Evolutionary conservation across 2,888 invertebrate species (phyloP).

Genomic region (Biston betularia): DNA sequence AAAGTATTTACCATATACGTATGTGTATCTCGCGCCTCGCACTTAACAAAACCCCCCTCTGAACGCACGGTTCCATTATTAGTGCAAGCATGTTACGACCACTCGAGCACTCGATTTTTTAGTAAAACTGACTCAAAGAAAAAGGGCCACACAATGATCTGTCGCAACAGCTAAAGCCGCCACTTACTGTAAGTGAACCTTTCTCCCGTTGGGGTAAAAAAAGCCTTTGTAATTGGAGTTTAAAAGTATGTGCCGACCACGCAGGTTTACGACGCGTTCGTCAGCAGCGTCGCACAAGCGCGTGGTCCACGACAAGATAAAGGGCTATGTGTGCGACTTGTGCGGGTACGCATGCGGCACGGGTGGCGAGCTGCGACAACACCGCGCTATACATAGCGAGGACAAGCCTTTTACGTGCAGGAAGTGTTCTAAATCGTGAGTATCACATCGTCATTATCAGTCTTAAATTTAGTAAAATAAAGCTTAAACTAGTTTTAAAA

Average conservation of each 20-base stretch:
- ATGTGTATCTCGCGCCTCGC: too few relatives aligned
- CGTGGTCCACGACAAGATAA: slow-evolving; percentile 85
- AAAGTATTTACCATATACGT: too few relatives aligned
- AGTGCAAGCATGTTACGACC: too few relatives aligned
- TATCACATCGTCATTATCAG: not conserved
- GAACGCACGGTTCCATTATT: too few relatives aligned
- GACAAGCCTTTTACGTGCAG: slow-evolving; percentile 83
- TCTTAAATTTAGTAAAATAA: not conserved
- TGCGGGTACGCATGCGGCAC: slow-evolving; percentile 87
- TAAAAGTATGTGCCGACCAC: not conserved
- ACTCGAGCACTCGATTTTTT: too few relatives aligned
- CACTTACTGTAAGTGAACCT: too few relatives aligned
- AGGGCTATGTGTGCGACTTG: slow-evolving; percentile 85
- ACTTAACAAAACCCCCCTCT: too few relatives aligned
- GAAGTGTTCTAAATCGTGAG: slow-evolving; percentile 81
- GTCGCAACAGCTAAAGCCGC: too few relatives aligned
- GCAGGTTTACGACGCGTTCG: slow-evolving; percentile 83
- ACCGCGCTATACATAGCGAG: slow-evolving; percentile 86
- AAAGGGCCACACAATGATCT: too few relatives aligned
- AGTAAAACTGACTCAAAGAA: too few relatives aligned
- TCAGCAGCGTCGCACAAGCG: slow-evolving; percentile 83
- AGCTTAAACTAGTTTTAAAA: too few relatives aligned
- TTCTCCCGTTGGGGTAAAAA: too few relatives aligned
- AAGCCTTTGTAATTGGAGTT: not conserved
- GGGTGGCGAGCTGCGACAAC: slow-evolving; percentile 84